These are phyloP conservation scores for Danaus plexippus DNA, from an alignment of 1,140 invertebrate species.

Conservation along the genomic window DNA sequence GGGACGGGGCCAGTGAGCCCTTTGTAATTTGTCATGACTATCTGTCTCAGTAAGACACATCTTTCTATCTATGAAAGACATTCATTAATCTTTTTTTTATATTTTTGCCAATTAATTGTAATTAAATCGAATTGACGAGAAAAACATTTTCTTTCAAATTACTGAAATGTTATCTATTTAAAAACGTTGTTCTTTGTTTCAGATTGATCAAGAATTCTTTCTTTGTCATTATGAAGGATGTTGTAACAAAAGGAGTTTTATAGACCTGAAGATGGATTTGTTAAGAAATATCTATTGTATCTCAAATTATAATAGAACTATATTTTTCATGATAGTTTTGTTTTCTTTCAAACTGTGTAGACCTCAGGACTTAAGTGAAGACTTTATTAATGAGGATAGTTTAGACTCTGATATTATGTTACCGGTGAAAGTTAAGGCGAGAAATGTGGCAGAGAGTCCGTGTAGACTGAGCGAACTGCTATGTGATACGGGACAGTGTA, in stretches of 20 bases:
- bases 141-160: too few relatives aligned
- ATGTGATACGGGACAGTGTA: slow-evolving; percentile 80
- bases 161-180: too few relatives aligned
- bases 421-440: slow-evolving; percentile 38
- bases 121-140: background rate
- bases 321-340: slow-evolving; percentile 57
- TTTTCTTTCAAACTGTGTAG: slow-evolving; percentile 57
- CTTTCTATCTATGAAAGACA: background rate
- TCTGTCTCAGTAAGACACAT: slow-evolving; percentile 2
- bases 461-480: slow-evolving; percentile 85
- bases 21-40: slow-evolving; percentile 16
- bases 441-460: slow-evolving; percentile 34
- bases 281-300: slow-evolving; percentile 44
- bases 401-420: slow-evolving; percentile 44
- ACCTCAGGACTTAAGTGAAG: slow-evolving; percentile 59
- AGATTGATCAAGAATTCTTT: too few relatives aligned
- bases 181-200: too few relatives aligned
- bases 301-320: slow-evolving; percentile 46
- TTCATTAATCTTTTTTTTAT: background rate
- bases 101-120: background rate
- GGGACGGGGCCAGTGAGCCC: slow-evolving; percentile 13
- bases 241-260: slow-evolving; percentile 40
- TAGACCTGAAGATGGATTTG: slow-evolving; percentile 47
- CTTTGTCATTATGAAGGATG: slow-evolving; percentile 22
- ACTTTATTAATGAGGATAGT: slow-evolving; percentile 52